Evolutionary conservation across 2,113 vertebrate genomes (phyloP), one percentile per base, ranked within the genome.

Genomic region (Plectropomus leopardus): DNA sequence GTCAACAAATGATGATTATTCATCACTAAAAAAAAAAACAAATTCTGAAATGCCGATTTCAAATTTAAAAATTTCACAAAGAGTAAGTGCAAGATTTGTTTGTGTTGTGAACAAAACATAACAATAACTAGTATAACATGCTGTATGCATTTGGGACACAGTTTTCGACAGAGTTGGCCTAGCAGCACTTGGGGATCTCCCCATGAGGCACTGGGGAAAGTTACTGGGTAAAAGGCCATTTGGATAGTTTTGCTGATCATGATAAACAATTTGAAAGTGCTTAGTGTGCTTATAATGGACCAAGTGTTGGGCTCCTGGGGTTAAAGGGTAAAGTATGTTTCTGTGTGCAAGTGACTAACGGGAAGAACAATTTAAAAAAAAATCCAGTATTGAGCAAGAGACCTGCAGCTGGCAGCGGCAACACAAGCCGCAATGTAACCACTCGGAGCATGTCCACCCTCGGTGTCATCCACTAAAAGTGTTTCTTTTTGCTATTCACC

Each of bases 61-160:
- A n/a, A n/a, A n/a, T n/a, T n/a, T n/a, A n/a, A n/a, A n/a, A n/a
- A n/a, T n/a, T n/a, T n/a, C n/a, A n/a, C n/a, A n/a, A n/a, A n/a
- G n/a, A n/a, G 7, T 47, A 55, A 59, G 9, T 10, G 16, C 5
- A 57, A 21, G 9, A 30, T 54, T 4, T 24, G 14, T 61, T 24
- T 61, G 59, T 61, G 59, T 40, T 40, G 32, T 23, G 19, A 58
- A 15, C 58, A 40, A 40, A 40, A 61, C 5, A 19, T 19, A 16
- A 24, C 23, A 21, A 6, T 2, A 32, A 42, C 9, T 42, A 16
- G 30, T 55, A 5, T 34, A 19, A 54, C 17, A 21, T 60, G 11
- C 36, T 40, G 36, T 40, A 36, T 71, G 44, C 28, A 76, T 59
- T 45, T 65, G 59, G 57, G 57, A 23, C 26, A 51, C 15, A 16